phyloP scores from a whole-genome alignment of 64 coral and sea anemone genomes.

The Actinia equina region DNA sequence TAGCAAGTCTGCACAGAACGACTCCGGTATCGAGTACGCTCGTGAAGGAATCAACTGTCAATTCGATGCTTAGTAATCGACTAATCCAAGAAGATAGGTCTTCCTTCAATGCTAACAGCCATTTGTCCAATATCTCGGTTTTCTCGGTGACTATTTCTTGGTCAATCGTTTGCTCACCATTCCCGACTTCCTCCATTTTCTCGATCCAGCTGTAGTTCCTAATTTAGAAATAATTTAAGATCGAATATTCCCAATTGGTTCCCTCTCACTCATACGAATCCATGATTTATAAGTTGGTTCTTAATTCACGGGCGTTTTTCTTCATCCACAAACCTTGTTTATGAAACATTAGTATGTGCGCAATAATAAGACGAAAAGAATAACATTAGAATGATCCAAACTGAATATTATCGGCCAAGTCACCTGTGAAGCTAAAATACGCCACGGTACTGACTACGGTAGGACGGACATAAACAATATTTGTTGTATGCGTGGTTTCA shows the following conservation, averaged over 20 bases:
- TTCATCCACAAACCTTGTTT: neutral
- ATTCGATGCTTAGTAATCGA: constrained; percentile 56
- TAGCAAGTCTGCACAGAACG: constrained; percentile 86
- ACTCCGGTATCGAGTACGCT: constrained; percentile 79
- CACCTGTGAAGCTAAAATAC: neutral
- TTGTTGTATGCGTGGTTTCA: neutral
- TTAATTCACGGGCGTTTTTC: constrained; percentile 14
- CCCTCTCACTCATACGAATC: constrained; percentile 29
- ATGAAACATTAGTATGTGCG: neutral
- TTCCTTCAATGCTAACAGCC: constrained; percentile 76
- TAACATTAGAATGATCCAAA: neutral
- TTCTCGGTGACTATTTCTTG: constrained; percentile 57
- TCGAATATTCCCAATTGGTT: constrained; percentile 61
- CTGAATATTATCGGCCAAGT: neutral
- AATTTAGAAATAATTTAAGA: constrained; percentile 74
- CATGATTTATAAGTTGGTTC: constrained; percentile 11
- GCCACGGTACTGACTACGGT: neutral
- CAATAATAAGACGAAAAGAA: neutral
- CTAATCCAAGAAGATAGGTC: constrained; percentile 82
- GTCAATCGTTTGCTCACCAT: constrained; percentile 40
- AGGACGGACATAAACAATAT: neutral
- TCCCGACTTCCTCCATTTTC: constrained; percentile 84
- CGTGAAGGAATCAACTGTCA: constrained; percentile 67
- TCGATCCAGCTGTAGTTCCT: constrained; percentile 68
- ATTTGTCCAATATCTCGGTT: constrained; percentile 71